Evolutionary conservation across 1,140 invertebrate species (phyloP), one percentile per base, ranked within the genome.

Genomic region (Trichonephila clavata): DNA sequence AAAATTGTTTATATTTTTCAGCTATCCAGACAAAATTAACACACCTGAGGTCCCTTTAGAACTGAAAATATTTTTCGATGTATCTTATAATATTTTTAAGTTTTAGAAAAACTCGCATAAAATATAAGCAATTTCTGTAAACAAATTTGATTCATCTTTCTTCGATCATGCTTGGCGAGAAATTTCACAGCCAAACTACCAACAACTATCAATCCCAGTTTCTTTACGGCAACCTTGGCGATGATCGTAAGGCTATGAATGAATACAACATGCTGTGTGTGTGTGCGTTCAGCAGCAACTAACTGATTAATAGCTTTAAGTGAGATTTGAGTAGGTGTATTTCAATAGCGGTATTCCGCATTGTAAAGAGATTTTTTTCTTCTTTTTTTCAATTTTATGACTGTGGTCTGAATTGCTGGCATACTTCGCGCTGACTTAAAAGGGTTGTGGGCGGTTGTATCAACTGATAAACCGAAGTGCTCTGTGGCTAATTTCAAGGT

Each of bases 231-330:
- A 89, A 89, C 86, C 86, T 60, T 68, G 63, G 63, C 24, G 61
- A 68, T 21, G 21, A 21, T 43, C 86, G 63, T 32, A 71, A 68
- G 86, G 86, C 86, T 89, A 89, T 89, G 86, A 89, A 89, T 89
- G 86, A 89, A 89, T 39, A 50, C 61, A 86, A 32, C 84, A 63
- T 60, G 57, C 84, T 60, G n/a, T n/a, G n/a, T n/a, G n/a, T n/a
- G n/a, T n/a, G n/a, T n/a, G 84, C 57, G 60, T 60, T 63, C 84
- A 77, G 71, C 71, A 86, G 84, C 84, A 39, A 71, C 86, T 89
- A 89, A 89, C 86, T 89, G 86, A 89, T 89, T 89, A 89, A 89
- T 89, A 89, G 86, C 86, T 89, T 68, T 43, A 71, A 89, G 86
- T 71, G 65, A 71, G 84, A 86, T 86, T 63, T 71, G 86, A 89